These are phyloP conservation scores for Reinhardtius hippoglossoides DNA, from an alignment of 2,113 vertebrate species.

Conservation along the genomic window DNA sequence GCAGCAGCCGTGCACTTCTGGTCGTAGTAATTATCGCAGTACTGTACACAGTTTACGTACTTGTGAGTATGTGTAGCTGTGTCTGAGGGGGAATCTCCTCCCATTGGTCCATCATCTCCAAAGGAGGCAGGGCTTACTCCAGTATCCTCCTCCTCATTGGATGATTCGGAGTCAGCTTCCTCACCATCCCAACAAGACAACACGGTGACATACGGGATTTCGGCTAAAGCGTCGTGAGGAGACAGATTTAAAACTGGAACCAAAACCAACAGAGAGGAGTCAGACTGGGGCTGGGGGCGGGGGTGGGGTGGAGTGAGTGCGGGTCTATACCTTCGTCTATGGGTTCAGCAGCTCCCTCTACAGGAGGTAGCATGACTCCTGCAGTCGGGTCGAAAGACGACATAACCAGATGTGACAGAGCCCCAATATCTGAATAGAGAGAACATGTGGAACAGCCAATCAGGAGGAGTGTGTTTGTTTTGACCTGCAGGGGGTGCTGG, in stretches of 20 bases:
- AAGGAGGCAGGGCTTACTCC: background rate
- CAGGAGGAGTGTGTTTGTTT: background rate
- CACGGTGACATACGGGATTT: constrained; percentile 8
- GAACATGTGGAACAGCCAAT: background rate
- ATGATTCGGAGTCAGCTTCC: constrained; percentile 66
- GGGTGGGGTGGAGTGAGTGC: background rate
- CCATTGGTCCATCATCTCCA: background rate
- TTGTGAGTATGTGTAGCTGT: background rate
- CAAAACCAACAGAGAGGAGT: background rate
- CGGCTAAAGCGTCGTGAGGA: background rate
- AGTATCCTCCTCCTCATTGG: constrained; percentile 68
- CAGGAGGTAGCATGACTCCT: constrained; percentile 18
- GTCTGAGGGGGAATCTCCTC: constrained; percentile 1
- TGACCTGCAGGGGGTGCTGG: background rate
- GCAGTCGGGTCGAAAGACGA: constrained; percentile 26
- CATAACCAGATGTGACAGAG: constrained; percentile 53
- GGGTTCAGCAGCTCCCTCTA: background rate
- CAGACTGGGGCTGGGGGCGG: background rate
- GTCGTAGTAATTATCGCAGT: too few relatives aligned
- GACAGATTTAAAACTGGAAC: constrained; percentile 3
- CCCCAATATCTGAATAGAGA: constrained; percentile 61
- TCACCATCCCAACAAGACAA: constrained; percentile 60
- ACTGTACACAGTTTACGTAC: constrained; percentile 2
- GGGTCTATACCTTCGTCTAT: constrained; percentile 20
- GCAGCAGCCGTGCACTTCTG: background rate